Conservation (phyloP, 2,113 vertebrate species). For the Pachypanchax playfairii region DNA sequence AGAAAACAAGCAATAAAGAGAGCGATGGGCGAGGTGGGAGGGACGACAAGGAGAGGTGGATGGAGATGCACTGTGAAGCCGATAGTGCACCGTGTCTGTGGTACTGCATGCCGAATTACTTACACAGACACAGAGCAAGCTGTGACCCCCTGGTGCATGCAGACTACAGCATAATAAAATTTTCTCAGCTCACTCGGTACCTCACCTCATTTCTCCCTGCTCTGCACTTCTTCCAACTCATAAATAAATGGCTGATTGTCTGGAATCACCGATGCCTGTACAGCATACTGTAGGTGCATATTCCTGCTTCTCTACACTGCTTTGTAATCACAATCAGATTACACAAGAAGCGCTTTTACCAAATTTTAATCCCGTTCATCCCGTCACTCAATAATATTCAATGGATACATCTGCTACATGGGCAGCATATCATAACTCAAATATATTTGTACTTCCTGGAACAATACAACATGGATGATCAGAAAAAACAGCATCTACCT, state of each 20-base stretch:
- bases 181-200: constrained; percentile 24
- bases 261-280: constrained; percentile 26
- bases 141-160: constrained; percentile 42
- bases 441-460: constrained; percentile 32
- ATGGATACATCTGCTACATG: constrained; percentile 28
- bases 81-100: constrained; percentile 24
- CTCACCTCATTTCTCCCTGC: constrained; percentile 43
- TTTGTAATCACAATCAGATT: constrained; percentile 30
- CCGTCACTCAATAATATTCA: constrained; percentile 6
- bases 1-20: constrained; percentile 39
- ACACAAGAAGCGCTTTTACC: constrained; percentile 26
- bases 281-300: constrained; percentile 29
- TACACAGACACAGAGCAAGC: constrained; percentile 50
- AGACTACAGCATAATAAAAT: constrained; percentile 34
- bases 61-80: constrained; percentile 48
- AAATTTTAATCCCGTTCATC: constrained; percentile 27
- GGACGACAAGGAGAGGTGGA: constrained; percentile 15
- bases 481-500: constrained; percentile 11
- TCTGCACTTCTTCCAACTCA: constrained; percentile 41
- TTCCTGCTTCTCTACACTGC: constrained; percentile 18
- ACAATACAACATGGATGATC: constrained; percentile 30
- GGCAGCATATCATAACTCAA: constrained; percentile 29
- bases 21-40: constrained; percentile 20
- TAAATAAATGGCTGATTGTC: constrained; percentile 48
- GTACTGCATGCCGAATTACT: constrained; percentile 64